These are phyloP conservation scores for Aplysina aerophoba DNA, from an alignment of 37 sponge, comb jelly and placozoan species.

Conservation along the genomic window DNA sequence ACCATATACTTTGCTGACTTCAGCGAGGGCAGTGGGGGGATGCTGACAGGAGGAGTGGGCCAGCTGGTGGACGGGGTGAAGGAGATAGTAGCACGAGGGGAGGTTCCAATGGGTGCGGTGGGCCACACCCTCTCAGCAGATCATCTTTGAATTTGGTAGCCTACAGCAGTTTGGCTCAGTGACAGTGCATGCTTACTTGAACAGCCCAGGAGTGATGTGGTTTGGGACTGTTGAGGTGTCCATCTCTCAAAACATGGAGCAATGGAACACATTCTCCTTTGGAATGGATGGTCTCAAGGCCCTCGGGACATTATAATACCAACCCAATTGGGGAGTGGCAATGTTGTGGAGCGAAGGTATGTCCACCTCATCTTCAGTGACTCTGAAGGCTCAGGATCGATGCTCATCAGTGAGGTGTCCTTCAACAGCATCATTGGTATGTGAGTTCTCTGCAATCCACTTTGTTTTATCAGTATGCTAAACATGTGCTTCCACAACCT, in stretches of 20 bases:
- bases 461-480: too few species aligned
- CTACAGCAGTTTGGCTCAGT: background rate
- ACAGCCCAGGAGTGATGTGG: background rate
- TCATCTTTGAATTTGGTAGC: background rate
- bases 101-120: conserved; percentile 5
- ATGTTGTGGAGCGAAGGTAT: background rate
- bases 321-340: background rate
- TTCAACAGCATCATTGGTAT: background rate
- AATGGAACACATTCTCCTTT: conserved; percentile 2
- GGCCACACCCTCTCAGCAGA: background rate
- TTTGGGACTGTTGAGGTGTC: background rate
- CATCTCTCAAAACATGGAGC: background rate
- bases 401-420: conserved; percentile 14
- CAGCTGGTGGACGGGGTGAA: conserved; percentile 6
- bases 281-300: background rate
- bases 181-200: background rate
- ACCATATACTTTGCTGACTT: too few species aligned
- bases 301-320: background rate
- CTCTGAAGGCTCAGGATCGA: background rate
- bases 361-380: background rate
- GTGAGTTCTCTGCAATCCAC: too few species aligned
- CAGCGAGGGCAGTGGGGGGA: background rate
- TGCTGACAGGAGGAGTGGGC: background rate
- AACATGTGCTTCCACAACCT: too few species aligned
- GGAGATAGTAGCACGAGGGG: background rate